Base-by-base conservation (phyloP, 2,113 vertebrate genomes). In the Malurus cyaneus region DNA sequence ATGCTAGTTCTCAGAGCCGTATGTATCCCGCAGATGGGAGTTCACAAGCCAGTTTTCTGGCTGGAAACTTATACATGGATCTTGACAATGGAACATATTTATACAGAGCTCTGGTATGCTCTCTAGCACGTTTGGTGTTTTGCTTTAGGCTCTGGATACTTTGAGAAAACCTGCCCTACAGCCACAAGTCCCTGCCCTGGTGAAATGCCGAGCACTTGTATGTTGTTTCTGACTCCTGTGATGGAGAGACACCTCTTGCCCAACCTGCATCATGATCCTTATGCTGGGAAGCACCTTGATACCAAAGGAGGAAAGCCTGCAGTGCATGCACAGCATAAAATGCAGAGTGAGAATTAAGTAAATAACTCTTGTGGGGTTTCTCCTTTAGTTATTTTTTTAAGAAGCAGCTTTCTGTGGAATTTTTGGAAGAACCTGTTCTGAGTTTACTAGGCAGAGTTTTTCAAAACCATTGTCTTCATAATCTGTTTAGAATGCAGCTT, bases 61-160 rank as follows among this genome's bases (percentile, higher is more conserved):
- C 92, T 96, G 90, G 92, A 96, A 95, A 95, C 60, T 86, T 96
- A 64, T 21, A 66, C 90, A 66, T 71, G 86, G 76, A 89, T 93
- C 86, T 93, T 96, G 69, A 96, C 92, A 96, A 90, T 88, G 93
- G 93, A 97, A 92, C 86, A 90, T 96, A 95, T 86, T 96, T 96
- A 77, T 93, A 56, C 90, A 93, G 88, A 72, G 52, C 83, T 95
- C 83, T 96, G 92, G 95, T 96, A 94, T 95, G 94, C 95, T 95
- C 39, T 69, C 47, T 73, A 93, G 95, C 42, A 78, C 15, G 0
- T 90, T 83, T 86, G 82, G 78, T 94, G 83, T 94, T 93, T 93
- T 95, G 83, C 96, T 82, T 94, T 72, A 78, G 91, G 73, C 91
- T 91, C 72, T 89, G 86, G 41, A 76, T 96, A 34, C 76, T 94